Evolutionary conservation across 2,113 vertebrate genomes (phyloP), one percentile per base, ranked within the genome.

Genomic region (Collichthys lucidus): DNA sequence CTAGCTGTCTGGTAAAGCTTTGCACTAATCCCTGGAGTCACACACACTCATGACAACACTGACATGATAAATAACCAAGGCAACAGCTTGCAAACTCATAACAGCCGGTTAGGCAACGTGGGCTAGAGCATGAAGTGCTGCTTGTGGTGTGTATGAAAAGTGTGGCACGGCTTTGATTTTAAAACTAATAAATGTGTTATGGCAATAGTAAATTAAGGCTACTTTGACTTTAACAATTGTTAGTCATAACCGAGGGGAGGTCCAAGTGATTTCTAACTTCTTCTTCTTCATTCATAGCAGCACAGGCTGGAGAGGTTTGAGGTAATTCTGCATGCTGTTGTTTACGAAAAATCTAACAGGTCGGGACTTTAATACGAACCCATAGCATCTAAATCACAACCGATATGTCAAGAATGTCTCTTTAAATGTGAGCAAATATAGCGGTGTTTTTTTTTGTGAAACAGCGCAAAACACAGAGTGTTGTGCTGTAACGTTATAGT

Each of bases 1-100:
- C 90, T 78, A 85, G 91, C 87, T 64, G 84, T 89, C 80, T 88
- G 87, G 74, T 53, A 89, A 84, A 88, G 86, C 83, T 91, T 85
- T 86, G 72, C 82, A 81, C 68, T 92, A 91, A 92, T 93, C 89
- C 88, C 77, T 26, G 31, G 53, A 75, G 75, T 83, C 83, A 87
- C 84, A 83, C 84, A 83, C 72, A 77, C 64, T 84, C 78, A 83
- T 74, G 71, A 85, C 77, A 80, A 88, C 86, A 68, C 55, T 55
- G 52, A 71, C 78, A 84, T 75, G 83, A 88, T 57, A 85, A 70
- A 88, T 60, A 80, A 78, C 73, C 64, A 63, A 52, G 68, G 57
- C 56, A 81, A 66, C 77, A 69, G 55, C 50, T 31, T 24, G 11
- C 24, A 71, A 64, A 50, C 69, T 80, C 56, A 57, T 46, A 70